Evolutionary conservation across 1,140 invertebrate genomes (phyloP), one percentile per base, ranked within the genome.

Genomic region (Drosophila serrata): DNA sequence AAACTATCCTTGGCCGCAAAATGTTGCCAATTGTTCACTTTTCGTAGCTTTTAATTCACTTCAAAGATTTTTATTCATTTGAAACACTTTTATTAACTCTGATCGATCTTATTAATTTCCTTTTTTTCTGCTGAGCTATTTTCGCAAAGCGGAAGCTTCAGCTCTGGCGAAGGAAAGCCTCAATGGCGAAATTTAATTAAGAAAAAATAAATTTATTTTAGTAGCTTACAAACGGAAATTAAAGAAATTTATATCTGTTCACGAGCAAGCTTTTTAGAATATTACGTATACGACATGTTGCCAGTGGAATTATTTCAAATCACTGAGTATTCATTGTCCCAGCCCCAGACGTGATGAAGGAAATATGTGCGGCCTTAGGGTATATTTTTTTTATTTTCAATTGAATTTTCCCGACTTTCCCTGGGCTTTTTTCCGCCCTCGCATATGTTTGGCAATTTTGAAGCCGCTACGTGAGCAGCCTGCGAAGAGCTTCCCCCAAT

Each of bases 361-460:
- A 76, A 62, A 79, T 59, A 58, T 39, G 37, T 42, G 70, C 43
- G 53, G 39, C 33, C 35, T 15, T 35, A 6, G 37, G 59, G 81
- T 76, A 62, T n/a, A n/a, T n/a, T n/a, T n/a, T n/a, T n/a, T n/a
- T 73, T 57, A 37, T 63, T 77, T 53, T 33, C 65, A 85, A 85
- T 87, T 86, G 59, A 70, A 75, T 86, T 81, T 81, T 43, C 62
- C 48, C 37, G 40, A 11, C 27, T 19, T 27, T 49, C 19, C 17
- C 27, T 4, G 22, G 11, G 27, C 27, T 49, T 49, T 29, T n/a
- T 12, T 2, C 37, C 40, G 37, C 53, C 48, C 33, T 35, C 46
- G 74, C 79, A 82, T 82, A 82, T 74, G 80, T 58, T 82, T 82
- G 69, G 62, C 59, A 77, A 67, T 68, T 62, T 33, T 55, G 46